Evolutionary conservation across 30 jellyfish, hydroid and myxozoan genomes (phyloP), one percentile per base, ranked within the genome.

Genomic region (Morbakka virulenta): DNA sequence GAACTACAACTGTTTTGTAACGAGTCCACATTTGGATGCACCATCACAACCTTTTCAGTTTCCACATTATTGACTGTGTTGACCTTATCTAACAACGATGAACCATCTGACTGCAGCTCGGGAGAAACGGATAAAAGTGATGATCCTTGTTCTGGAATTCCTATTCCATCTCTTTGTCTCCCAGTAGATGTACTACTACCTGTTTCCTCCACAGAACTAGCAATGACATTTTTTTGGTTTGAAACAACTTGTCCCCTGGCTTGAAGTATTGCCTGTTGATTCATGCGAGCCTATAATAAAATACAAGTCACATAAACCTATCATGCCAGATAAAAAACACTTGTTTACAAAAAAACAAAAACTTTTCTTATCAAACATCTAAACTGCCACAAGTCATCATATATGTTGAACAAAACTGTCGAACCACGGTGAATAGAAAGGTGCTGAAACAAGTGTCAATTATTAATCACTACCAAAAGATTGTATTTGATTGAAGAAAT

Each of bases 191-290:
- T 9, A 9, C 57, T 17, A 41, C 57, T 41, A 17, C 9, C 57
- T 9, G 57, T 6, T 6, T 17, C 17, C 13, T 41, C 57, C 9
- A 41, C 57, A 6, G 57, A 17, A 17, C 57, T 41, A 6, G 13
- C 57, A 6, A 17, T 41, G 13, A 17, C 17, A 9, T 9, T 6
- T 6, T 17, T 41, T 9, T 41, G 57, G 17, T 41, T 41, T 6
- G 57, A 41, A 17, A 41, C 57, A 41, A 41, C 13, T 6, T 41
- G 57, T 41, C 57, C 57, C 57, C 57, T 41, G 9, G 57, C 57
- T 28, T 84, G 96, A n/a, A 91, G 52, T 13, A 88, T 93, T 23
- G 94, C 95, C 79, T 91, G 98, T 52, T 91, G 98, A 23, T 79
- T 91, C 67, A 91, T 64, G 9, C 98, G 98, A 23, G 98, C 98